These are phyloP conservation scores for Tetramorium simillimum DNA, from an alignment of 1,140 invertebrate genomes.

Conservation along the genomic window DNA sequence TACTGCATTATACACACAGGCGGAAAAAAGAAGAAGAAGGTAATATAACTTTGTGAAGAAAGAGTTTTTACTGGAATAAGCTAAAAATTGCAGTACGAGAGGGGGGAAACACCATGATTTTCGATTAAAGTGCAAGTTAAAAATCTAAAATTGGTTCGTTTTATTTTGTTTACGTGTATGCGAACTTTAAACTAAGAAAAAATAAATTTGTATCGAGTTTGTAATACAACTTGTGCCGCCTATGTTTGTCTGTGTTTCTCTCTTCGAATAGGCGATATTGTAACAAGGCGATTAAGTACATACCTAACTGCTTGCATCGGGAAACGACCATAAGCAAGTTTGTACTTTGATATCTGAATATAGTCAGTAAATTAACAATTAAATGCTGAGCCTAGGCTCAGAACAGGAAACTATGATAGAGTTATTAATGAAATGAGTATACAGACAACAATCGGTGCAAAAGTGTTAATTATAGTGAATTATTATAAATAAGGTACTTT, in stretches of 20 bases:
- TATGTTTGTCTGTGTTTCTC: not conserved
- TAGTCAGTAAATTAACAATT: constrained; percentile 36
- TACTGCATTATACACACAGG: not conserved
- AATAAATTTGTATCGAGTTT: not conserved
- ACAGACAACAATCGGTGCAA: not conserved
- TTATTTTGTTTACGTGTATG: not conserved
- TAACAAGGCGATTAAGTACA: not conserved
- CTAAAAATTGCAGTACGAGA: not conserved
- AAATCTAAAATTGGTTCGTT: not conserved
- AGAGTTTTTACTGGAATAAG: not conserved
- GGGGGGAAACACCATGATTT: not conserved
- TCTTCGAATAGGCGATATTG: not conserved
- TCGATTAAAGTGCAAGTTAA: not conserved
- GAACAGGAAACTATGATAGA: constrained; percentile 29
- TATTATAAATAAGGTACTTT: not conserved
- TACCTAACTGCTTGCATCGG: not conserved
- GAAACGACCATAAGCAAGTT: constrained; percentile 25
- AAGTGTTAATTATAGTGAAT: constrained; percentile 27
- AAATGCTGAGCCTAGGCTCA: constrained; percentile 7
- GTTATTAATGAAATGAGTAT: not conserved
- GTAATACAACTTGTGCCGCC: not conserved
- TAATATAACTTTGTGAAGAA: not conserved
- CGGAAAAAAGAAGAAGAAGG: not conserved
- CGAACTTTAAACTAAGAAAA: not conserved
- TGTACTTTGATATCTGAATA: constrained; percentile 22